Evolutionary conservation across 2,113 vertebrate species (phyloP).

Genomic region (Rhagologus leucostigma): DNA sequence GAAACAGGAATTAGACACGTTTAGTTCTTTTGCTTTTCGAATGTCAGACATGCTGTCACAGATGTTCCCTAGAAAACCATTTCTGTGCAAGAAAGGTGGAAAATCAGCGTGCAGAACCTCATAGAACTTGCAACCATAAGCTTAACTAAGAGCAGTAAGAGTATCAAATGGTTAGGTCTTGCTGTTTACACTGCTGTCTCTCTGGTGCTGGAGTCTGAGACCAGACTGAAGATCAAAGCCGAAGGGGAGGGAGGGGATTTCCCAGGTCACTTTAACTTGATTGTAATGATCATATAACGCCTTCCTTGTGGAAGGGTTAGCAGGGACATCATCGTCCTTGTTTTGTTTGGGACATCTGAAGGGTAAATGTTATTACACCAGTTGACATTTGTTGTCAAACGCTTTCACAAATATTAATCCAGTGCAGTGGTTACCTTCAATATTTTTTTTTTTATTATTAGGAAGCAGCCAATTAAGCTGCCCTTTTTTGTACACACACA

Average conservation of each 20-base stretch:
- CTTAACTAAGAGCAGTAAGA: not conserved
- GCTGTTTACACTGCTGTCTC: not conserved
- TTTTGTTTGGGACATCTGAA: not conserved
- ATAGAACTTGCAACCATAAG: not conserved
- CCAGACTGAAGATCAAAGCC: not conserved
- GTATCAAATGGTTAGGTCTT: not conserved
- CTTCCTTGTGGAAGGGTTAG: not conserved
- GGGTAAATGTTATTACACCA: not conserved
- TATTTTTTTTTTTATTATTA: not conserved
- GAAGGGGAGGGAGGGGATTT: not conserved
- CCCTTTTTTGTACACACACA: not conserved
- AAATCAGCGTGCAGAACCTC: not conserved
- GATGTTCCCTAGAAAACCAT: not conserved
- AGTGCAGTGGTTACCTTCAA: not conserved
- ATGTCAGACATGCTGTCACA: not conserved
- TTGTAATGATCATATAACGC: not conserved
- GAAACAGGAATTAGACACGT: not conserved
- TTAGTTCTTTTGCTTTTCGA: not conserved
- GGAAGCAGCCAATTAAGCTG: not conserved
- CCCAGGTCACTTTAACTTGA: not conserved
- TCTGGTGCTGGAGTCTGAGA: not conserved
- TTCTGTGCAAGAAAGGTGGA: not conserved
- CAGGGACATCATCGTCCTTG: not conserved
- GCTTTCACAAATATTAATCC: slow-evolving; percentile 13
- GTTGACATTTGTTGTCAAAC: not conserved